Percentiles rank a stretch among this genome's conserved stretches.
Evolutionary conservation across 2,888 invertebrate species (phyloP).

Genomic region (Operophtera brumata): DNA sequence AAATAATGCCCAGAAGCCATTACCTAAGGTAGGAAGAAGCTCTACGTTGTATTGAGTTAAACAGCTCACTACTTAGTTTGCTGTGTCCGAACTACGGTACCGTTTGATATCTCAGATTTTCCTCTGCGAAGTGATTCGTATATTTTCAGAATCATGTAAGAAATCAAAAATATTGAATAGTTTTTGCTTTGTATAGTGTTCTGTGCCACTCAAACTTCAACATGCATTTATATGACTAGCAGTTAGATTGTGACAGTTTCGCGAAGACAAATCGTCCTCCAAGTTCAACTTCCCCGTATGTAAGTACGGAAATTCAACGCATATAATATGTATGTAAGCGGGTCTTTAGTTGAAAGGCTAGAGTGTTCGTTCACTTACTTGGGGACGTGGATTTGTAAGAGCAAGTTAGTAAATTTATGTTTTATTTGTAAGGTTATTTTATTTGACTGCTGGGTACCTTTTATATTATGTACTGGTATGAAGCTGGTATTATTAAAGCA

Average conservation of each 20-base stretch:
- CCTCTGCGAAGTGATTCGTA: slow-evolving; percentile 31
- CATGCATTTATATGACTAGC: slow-evolving; percentile 28
- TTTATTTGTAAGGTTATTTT: too few species aligned
- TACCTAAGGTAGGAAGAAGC: too few species aligned
- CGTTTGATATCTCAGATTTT: slow-evolving; percentile 46
- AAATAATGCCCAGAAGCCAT: too few species aligned
- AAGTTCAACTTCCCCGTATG: slow-evolving; percentile 41
- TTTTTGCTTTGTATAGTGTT: not conserved
- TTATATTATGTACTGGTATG: too few species aligned
- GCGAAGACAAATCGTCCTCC: slow-evolving; percentile 51
- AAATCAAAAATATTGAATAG: too few species aligned
- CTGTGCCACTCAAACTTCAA: slow-evolving; percentile 3
- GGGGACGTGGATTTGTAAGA: not conserved
- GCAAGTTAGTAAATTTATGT: not conserved
- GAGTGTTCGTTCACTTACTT: not conserved
- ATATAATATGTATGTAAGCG: slow-evolving; percentile 6
- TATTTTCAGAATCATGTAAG: too few species aligned
- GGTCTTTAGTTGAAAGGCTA: slow-evolving; percentile 2
- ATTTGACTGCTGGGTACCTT: too few species aligned
- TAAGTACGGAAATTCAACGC: slow-evolving; percentile 31
- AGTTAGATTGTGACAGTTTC: slow-evolving; percentile 49
- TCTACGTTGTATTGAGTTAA: too few species aligned
- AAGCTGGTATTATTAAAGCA: too few species aligned
- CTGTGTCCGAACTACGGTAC: slow-evolving; percentile 26
- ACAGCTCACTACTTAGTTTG: not conserved